phyloP scores from a whole-genome alignment of 53 echinoderm and acorn worm genomes.

The Holothuria leucospilota region DNA sequence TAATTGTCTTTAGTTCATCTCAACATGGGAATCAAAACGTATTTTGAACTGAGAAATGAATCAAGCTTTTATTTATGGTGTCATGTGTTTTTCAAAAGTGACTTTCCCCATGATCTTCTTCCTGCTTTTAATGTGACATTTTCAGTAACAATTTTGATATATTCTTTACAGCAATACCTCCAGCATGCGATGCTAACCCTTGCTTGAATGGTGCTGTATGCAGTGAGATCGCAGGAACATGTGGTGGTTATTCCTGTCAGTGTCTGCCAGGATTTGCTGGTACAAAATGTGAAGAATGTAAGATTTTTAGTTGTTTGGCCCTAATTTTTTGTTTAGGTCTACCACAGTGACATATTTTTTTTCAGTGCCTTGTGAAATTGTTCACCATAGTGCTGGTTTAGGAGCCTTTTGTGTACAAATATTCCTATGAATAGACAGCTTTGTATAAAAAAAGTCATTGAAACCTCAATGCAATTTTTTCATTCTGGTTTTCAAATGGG shows the following conservation, averaged over 20 bases:
- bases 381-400: too few relatives aligned
- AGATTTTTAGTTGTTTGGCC: not conserved
- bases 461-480: too few relatives aligned
- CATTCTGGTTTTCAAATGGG: too few relatives aligned
- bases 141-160: not conserved
- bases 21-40: not conserved
- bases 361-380: not conserved
- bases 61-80: not conserved
- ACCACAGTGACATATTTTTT: not conserved
- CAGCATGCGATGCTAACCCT: slow-evolving; percentile 14
- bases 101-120: too few relatives aligned
- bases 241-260: slow-evolving; percentile 7
- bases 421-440: not conserved
- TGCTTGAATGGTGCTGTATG: slow-evolving; percentile 16
- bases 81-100: not conserved
- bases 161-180: slow-evolving; percentile 6
- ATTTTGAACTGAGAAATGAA: not conserved
- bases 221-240: slow-evolving; percentile 22
- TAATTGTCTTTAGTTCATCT: too few relatives aligned
- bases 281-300: slow-evolving; percentile 21
- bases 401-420: too few relatives aligned
- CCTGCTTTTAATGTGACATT: too few relatives aligned
- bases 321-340: not conserved
- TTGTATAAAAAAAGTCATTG: too few relatives aligned
- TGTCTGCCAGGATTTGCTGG: not conserved